These are phyloP conservation scores for Heliothis virescens DNA, from an alignment of 1,140 invertebrate genomes.

Conservation along the genomic window DNA sequence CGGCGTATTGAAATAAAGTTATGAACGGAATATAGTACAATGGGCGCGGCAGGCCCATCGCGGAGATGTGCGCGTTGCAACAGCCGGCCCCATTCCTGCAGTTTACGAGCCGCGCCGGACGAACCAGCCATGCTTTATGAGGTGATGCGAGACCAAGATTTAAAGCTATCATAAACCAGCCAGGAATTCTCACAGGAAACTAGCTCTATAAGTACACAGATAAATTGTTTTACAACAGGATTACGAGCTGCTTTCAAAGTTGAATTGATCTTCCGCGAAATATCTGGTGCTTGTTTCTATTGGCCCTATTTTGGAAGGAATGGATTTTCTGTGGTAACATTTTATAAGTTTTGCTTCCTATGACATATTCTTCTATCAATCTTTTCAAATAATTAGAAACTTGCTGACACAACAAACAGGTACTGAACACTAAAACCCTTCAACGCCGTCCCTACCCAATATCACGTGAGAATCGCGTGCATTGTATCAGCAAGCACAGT, in stretches of 20 bases:
- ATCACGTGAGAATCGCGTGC: background rate
- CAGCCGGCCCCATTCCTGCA: conserved; percentile 21
- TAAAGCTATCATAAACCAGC: conserved; percentile 31
- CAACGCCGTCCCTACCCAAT: background rate
- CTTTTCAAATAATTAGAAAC: too few relatives aligned
- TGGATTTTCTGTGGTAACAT: too few relatives aligned
- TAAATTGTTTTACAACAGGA: background rate
- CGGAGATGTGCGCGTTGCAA: conserved; percentile 17
- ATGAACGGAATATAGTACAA: conserved; percentile 1
- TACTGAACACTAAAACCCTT: background rate
- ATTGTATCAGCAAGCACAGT: background rate
- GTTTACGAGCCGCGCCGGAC: conserved; percentile 19
- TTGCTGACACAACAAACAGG: background rate
- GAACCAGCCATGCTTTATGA: conserved; percentile 13
- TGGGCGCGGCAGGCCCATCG: background rate
- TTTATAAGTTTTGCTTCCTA: too few relatives aligned
- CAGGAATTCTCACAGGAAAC: background rate
- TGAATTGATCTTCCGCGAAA: too few relatives aligned
- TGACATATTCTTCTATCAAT: too few relatives aligned
- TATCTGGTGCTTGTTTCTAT: too few relatives aligned
- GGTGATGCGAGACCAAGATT: conserved; percentile 26
- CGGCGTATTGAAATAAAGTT: background rate
- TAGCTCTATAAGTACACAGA: background rate
- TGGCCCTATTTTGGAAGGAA: too few relatives aligned
- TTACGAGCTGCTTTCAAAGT: too few relatives aligned